Evolutionary conservation across 2,888 invertebrate species (phyloP), one percentile per base, ranked within the genome.

Genomic region (Melieria omissa): DNA sequence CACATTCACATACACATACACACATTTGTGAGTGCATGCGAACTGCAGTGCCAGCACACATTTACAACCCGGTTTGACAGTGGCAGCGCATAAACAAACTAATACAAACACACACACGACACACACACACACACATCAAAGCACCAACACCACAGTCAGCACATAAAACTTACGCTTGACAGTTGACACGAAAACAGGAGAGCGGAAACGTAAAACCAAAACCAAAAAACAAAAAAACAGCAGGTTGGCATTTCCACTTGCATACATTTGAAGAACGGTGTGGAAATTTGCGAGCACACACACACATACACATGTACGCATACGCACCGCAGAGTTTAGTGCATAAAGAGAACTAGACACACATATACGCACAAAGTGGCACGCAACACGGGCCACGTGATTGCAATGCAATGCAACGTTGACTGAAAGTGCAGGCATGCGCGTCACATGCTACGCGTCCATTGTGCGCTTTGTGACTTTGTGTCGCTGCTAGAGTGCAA

Each of bases 111-210:
- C 54, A 66, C 49, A 55, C 44, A 70, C 49, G 52, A 61, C 44
- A 64, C 72, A 74, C 73, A 72, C 71, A 72, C 65, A 73, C 63
- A 71, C 69, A 49, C 49, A 73, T 7, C 62, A 14, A 70, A 29
- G 29, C 63, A 65, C 57, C 65, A 10, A 60, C 7, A 65, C 10
- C 0, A 55, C 44, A 6, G n/a, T 12, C 47, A 55, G 55, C 55
- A 69, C 62, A 62, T 63, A 69, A 62, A 55, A 63, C 55, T 69
- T 55, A 62, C 69, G 69, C 69, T 69, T 62, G 62, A 62, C 69
- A 63, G 69, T 69, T 69, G 69, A 69, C 69, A 63, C 69, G 46
- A 12, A 16, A 49, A 49, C 60, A 61, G 52, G 67, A 44, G 67
- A 67, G 60, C 67, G 44, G 12, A 29, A 29, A 29, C 29, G 29